Percentiles rank a stretch among this genome's conserved stretches.
Conservation (phyloP, 2,113 vertebrate genomes). For the Rhadina sibilatrix region DNA sequence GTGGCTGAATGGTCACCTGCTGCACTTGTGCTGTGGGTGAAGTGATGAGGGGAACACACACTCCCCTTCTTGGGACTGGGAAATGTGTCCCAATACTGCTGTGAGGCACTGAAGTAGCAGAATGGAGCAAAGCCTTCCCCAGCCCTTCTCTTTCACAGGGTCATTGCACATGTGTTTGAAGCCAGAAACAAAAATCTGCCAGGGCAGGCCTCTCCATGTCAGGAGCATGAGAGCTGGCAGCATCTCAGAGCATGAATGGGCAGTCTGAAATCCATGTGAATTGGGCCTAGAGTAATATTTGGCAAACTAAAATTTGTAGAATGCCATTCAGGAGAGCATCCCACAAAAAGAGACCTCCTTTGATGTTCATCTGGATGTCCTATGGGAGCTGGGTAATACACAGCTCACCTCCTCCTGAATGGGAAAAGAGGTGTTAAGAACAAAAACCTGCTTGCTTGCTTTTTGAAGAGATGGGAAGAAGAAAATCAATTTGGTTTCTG, state of each 20-base stretch:
- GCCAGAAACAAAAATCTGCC: background rate
- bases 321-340: background rate
- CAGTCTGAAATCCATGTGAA: background rate
- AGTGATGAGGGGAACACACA: background rate
- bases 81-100: background rate
- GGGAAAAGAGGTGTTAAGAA: background rate
- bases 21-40: background rate
- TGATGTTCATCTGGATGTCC: background rate
- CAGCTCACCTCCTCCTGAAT: background rate
- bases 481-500: background rate
- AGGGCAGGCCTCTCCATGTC: background rate
- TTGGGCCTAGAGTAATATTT: background rate
- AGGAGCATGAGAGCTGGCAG: background rate
- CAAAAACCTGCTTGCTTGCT: background rate
- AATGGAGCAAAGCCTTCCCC: background rate
- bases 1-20: background rate
- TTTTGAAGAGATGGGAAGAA: background rate
- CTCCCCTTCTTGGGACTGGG: background rate
- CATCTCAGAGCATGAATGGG: background rate
- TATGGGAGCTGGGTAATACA: accelerated
- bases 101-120: background rate
- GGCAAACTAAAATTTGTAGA: background rate
- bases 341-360: background rate
- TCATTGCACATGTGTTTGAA: background rate
- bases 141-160: background rate